Base-by-base conservation (phyloP, 53 echinoderm and acorn worm genomes). In the Echinometra lucunter region DNA sequence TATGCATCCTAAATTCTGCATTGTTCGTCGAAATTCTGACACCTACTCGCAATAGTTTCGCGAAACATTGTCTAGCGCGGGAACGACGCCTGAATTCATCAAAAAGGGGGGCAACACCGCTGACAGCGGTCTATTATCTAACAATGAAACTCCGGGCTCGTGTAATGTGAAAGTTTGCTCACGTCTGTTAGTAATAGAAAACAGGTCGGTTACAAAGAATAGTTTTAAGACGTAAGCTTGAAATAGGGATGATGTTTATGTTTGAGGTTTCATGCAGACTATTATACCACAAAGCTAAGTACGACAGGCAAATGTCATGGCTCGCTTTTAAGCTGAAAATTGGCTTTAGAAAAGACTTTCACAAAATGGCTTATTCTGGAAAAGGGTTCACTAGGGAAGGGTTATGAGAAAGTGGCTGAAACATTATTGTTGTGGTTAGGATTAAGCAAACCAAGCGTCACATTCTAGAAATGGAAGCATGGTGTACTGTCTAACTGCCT, bases 291-390 rank as follows among this genome's bases (percentile, higher is more conserved):
- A 83, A 83, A 45, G 47, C 45, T 45, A 10, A 23, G 83, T 42
- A 83, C 18, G 83, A 45, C 21, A 42, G 83, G 44, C 11, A 83
- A 44, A 83, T 47, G 83, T 23, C 47, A 47, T 44, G 44, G 83
- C 45, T 83, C 32, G 44, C 45, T 83, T 19, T 83, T 83, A 83
- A 83, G 83, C 83, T 47, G 83, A 83, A 83, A 83, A 83, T 83
- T 83, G 44, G 83, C 44, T 45, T 21, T 83, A 82, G 2, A 45
- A 47, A 18, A 19, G 45, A 27, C 28, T 21, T 6, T 8, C 42
- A 45, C 18, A 82, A 45, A 21, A 82, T 35, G 72, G 13, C 10
- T 32, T 35, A 72, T 35, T 72, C 72, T 13, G 7, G 32, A 72
- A 72, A 72, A 72, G 32, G 72, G 35, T 32, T 30, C 35, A 72